Evolutionary conservation across 2,113 vertebrate species (phyloP), one percentile per base, ranked within the genome.

Genomic region (Psephotus haematonotus): DNA sequence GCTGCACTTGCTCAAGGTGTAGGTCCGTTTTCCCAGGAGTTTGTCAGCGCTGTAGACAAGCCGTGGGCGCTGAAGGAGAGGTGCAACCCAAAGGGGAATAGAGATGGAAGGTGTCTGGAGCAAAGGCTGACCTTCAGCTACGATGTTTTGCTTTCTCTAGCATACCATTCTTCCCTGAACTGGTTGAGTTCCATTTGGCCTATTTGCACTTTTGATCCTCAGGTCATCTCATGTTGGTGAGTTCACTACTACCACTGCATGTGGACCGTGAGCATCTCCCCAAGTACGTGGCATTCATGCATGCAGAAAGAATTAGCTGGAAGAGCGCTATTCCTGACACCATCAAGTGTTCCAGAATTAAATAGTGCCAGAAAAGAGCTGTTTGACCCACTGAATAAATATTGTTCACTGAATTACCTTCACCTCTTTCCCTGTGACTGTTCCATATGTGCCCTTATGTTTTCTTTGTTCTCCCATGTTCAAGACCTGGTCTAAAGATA

Each of bases 211-310:
- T 68, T 31, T 22, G 64, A 27, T 13, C 20, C 44, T 78, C 1
- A 2, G 13, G 8, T 70, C 33, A 5, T 18, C 55, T 55, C 39
- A 14, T 0, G 0, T 15, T 18, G 17, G 53, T 6, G 52, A 47
- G 28, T 39, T 65, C 41, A 18, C 41, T 2, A 1, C 70, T 33
- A 15, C 18, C 50, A 4, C 50, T 18, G 29, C n/a, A 33, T 16
- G 1, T 4, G 35, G 63, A 13, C 11, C 16, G 4, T 5, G n/a
- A 64, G 49, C 46, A 7, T 23, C 55, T 70, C 5, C 28, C 39
- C 39, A 6, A 6, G 23, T 49, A 52, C 1, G 1, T 0, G 1
- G 27, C 46, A 2, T 27, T 27, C 64, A 14, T 6, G 3, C 43
- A 13, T 7, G 4, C 33, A 10, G 33, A 6, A 14, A 25, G 53